Conservation (phyloP, 2,797 vertebrate species). For the Parotocinclus haroldoi region DNA sequence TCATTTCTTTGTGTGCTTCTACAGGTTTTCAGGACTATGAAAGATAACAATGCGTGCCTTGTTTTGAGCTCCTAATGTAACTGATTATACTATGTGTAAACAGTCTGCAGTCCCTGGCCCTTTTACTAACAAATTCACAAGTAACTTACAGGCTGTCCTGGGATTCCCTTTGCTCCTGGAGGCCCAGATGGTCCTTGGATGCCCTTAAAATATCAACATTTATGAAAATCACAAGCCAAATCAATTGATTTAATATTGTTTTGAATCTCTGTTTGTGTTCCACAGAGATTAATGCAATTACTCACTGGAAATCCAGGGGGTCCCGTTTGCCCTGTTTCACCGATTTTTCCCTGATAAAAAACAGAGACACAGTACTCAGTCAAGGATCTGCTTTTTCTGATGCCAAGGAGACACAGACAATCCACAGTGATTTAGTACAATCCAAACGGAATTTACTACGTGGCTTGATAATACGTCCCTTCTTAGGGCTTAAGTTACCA, state of each 20-base stretch:
- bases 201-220: slow-evolving; percentile 70
- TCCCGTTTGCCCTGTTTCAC: slow-evolving; percentile 67
- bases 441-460: slow-evolving; percentile 9
- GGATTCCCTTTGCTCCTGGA: slow-evolving; percentile 85
- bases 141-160: slow-evolving; percentile 82
- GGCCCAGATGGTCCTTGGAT: slow-evolving; percentile 84
- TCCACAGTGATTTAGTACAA: slow-evolving; percentile 4
- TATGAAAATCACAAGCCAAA: not conserved
- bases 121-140: not conserved
- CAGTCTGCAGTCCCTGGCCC: no score
- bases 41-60: no score
- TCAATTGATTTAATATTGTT: slow-evolving; percentile 5
- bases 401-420: slow-evolving; percentile 10
- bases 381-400: not conserved
- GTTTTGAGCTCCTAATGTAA: no score
- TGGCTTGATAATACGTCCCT: slow-evolving; percentile 9
- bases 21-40: no score
- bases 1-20: no score
- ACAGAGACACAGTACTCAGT: slow-evolving; percentile 34
- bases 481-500: not conserved
- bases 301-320: slow-evolving; percentile 71
- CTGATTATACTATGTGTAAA: no score
- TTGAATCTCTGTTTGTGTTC: slow-evolving; percentile 14
- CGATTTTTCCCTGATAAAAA: slow-evolving; percentile 63
- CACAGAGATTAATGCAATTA: slow-evolving; percentile 43